These are phyloP conservation scores for Monopterus albus DNA, from an alignment of 2,113 vertebrate genomes.

Conservation along the genomic window DNA sequence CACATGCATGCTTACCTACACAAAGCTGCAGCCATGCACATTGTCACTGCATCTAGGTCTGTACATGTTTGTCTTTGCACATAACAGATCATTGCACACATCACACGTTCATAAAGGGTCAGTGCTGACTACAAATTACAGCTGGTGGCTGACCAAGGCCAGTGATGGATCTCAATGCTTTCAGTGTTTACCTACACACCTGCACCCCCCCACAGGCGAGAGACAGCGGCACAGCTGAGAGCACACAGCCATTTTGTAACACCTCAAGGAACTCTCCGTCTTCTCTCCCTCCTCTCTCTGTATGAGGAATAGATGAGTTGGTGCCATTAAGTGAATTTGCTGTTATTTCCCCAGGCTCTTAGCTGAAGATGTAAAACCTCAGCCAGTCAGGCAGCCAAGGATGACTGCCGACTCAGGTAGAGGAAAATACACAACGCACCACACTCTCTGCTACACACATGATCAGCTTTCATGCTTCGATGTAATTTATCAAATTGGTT, in stretches of 20 bases:
- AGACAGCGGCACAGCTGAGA: slow-evolving; percentile 52
- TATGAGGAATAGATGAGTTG: slow-evolving; percentile 77
- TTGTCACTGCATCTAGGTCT: neutral
- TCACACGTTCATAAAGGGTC: slow-evolving; percentile 59
- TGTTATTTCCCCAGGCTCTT: slow-evolving; percentile 83
- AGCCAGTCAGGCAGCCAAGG: slow-evolving; percentile 74
- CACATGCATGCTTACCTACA: slow-evolving; percentile 30
- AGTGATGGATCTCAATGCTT: slow-evolving; percentile 64
- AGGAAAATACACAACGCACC: slow-evolving; percentile 44
- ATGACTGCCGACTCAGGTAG: slow-evolving; percentile 69
- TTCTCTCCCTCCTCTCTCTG: slow-evolving; percentile 49
- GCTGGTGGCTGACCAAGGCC: slow-evolving; percentile 51
- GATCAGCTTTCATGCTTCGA: slow-evolving; percentile 75
- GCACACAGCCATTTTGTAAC: slow-evolving; percentile 75
- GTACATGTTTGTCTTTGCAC: slow-evolving; percentile 43
- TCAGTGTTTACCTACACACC: slow-evolving; percentile 70
- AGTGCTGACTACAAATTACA: slow-evolving; percentile 75
- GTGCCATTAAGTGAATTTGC: slow-evolving; percentile 81
- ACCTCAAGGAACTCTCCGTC: slow-evolving; percentile 66
- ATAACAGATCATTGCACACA: slow-evolving; percentile 24
- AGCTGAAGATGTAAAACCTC: slow-evolving; percentile 81
- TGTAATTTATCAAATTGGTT: slow-evolving; percentile 78
- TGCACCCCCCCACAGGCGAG: slow-evolving; percentile 45
- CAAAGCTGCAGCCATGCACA: slow-evolving; percentile 32
- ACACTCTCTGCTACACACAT: slow-evolving; percentile 58